These are phyloP conservation scores for Drosophila subsilvestris DNA, from an alignment of 2,888 invertebrate genomes.

Conservation along the genomic window DNA sequence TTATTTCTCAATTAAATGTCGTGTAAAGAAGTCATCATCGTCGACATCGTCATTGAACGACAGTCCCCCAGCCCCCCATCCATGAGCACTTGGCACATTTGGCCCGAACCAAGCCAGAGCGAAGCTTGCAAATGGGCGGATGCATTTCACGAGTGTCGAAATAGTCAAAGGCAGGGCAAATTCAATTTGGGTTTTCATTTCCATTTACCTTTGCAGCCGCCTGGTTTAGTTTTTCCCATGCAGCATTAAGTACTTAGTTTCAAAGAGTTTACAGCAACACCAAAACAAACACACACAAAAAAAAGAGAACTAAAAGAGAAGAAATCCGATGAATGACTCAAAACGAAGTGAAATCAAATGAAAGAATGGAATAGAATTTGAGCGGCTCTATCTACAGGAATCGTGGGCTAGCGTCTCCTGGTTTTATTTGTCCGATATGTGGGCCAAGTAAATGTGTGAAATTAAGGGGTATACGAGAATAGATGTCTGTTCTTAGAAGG, in stretches of 20 bases:
- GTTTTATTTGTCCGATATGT: constrained; percentile 3
- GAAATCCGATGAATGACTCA: constrained; percentile 11
- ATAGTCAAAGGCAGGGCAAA: constrained; percentile 61
- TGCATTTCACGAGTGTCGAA: constrained; percentile 14
- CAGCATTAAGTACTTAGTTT: constrained; percentile 35
- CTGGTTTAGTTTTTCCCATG: constrained; percentile 36
- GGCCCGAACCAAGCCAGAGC: constrained; percentile 6
- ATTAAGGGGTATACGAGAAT: too few relatives aligned
- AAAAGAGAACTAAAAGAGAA: neutral
- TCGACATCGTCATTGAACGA: constrained; percentile 25
- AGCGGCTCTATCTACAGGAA: neutral
- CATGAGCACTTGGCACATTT: constrained; percentile 69
- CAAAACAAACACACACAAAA: neutral
- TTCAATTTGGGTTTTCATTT: constrained; percentile 69
- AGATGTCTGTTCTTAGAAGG: too few relatives aligned
- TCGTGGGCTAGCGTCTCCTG: too few relatives aligned
- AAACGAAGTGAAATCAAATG: constrained; percentile 1
- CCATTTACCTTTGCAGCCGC: constrained; percentile 34
- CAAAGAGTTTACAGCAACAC: constrained; percentile 33
- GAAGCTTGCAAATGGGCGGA: constrained; percentile 16
- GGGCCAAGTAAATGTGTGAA: neutral
- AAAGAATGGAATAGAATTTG: constrained; percentile 1
- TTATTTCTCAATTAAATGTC: constrained; percentile 83
- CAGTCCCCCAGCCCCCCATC: constrained; percentile 19
- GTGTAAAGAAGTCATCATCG: constrained; percentile 69